Base-by-base conservation (phyloP, 2,113 vertebrate genomes). In the Tor tambroides region DNA sequence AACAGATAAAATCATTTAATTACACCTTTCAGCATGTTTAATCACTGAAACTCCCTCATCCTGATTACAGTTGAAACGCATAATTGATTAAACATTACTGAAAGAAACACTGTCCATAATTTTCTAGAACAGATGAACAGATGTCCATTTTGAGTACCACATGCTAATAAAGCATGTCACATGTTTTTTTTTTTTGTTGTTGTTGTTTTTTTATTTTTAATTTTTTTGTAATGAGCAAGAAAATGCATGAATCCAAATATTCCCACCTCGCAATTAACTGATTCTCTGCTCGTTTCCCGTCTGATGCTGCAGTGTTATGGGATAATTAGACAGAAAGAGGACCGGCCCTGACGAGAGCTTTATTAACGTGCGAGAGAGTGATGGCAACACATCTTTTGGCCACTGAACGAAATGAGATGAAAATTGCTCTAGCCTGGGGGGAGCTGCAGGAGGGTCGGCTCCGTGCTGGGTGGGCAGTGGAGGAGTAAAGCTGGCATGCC, bases 341-440 rank as follows among this genome's bases (percentile, higher is more conserved):
- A 79, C 19, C 4, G 51, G 30, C 30, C 32, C 21, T 80, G 77
- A 80, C 21, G 19, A 59, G 77, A 59, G 38, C 3, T 81, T 63
- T 65, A 81, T 65, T 65, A 67, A 21, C 38, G 6, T 61, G 35
- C 1, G 23, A 67, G 61, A 49, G 80, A 49, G 61, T 21, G 59
- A 82, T 82, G 59, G 35, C 9, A 9, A 2, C 26, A 67, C n/a
- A 43, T 43, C 38, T 67, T 56, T 80, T 82, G 26, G 61, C 80
- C 17, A 67, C 41, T 21, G 59, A 82, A 67, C 21, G 9, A 65
- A 82, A 28, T 26, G 61, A 82, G 80, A 49, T 67, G 38, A 82
- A 67, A 65, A 82, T 67, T 67, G 61, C n/a, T 80, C 78, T 67
- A 82, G 61, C 80, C 80, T 67, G 41, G 38, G 80, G 80, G 56